These are phyloP conservation scores for Fregetta grallaria DNA, from an alignment of 2,113 vertebrate species.

Conservation along the genomic window DNA sequence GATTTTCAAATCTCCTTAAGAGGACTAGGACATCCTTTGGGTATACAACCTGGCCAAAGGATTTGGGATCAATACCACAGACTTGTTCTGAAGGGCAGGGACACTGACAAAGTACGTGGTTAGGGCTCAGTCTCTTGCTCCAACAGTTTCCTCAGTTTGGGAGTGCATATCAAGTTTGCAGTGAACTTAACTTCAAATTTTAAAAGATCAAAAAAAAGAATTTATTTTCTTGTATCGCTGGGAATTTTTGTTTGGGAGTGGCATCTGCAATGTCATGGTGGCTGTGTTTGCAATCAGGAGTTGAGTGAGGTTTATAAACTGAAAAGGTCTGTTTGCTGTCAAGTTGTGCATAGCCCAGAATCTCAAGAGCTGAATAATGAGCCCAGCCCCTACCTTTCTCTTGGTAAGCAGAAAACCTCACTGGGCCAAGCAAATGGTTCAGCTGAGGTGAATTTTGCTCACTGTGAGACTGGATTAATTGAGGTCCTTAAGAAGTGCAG, in stretches of 20 bases:
- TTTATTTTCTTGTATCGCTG: background rate
- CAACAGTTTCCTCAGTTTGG: background rate
- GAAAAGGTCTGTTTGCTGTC: background rate
- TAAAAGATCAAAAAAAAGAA: too few relatives aligned
- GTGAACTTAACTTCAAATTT: background rate
- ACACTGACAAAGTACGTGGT: background rate
- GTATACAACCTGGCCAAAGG: background rate
- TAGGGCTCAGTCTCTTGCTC: background rate
- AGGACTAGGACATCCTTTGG: background rate
- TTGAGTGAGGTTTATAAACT: background rate
- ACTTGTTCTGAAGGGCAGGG: background rate
- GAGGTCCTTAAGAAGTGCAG: background rate
- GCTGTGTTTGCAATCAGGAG: background rate
- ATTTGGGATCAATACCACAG: background rate
- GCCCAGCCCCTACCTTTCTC: background rate
- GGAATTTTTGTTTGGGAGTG: background rate
- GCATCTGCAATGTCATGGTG: background rate
- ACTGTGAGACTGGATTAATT: background rate
- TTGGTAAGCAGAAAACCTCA: background rate
- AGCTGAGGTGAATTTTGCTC: background rate
- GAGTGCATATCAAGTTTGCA: background rate
- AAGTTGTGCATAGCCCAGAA: background rate
- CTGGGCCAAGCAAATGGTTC: background rate
- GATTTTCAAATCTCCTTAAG: background rate
- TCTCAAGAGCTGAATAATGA: background rate